A percentile compares a stretch with the other conserved stretches of the same genome.
Conservation (phyloP, 2,797 vertebrate species). For the Coendou prehensilis region DNA sequence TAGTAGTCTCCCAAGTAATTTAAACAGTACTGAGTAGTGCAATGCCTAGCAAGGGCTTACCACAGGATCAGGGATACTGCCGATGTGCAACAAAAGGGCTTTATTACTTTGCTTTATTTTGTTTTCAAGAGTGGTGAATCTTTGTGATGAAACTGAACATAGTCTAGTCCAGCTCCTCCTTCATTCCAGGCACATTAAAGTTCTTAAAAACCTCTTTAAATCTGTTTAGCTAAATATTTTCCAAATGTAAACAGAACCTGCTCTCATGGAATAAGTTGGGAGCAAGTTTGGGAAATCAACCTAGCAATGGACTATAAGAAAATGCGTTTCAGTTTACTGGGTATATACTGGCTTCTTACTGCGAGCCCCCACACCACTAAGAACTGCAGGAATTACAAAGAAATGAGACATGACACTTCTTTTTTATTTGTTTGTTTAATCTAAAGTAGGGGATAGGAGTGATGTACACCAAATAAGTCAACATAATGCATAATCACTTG, state of each 20-base stretch:
- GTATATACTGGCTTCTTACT: not conserved
- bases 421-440: not conserved
- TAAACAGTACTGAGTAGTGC: not conserved
- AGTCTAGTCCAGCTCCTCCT: not conserved
- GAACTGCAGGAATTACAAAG: not conserved
- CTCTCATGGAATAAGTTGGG: not conserved
- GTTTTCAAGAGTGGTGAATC: not conserved
- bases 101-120: not conserved
- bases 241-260: not conserved
- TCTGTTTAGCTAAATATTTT: not conserved
- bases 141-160: not conserved
- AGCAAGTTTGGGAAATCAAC: not conserved
- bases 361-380: not conserved
- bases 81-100: not conserved
- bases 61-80: not conserved
- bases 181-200: not conserved
- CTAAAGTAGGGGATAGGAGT: not conserved
- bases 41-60: not conserved
- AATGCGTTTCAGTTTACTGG: not conserved
- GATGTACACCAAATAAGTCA: not conserved
- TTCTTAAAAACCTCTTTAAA: slow-evolving; percentile 33
- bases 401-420: not conserved
- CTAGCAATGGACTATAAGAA: not conserved
- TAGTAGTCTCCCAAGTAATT: not conserved
- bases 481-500: not conserved